phyloP scores from a whole-genome alignment of 2,113 vertebrate genomes.

The Acrocephalus arundinaceus region DNA sequence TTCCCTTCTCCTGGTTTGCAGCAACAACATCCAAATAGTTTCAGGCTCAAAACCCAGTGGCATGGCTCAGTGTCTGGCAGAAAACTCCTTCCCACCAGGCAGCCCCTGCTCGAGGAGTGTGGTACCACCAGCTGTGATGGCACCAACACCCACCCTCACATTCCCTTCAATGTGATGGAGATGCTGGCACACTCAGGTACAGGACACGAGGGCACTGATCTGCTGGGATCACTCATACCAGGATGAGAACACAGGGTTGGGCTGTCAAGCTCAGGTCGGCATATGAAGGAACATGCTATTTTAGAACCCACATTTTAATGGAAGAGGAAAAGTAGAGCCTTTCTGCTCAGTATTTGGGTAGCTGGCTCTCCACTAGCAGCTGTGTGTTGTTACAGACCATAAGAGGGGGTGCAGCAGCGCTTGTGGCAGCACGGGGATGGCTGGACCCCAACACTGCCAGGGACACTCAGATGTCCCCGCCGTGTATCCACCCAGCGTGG shows the following conservation, averaged over 20 bases:
- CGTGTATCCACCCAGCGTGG: rapidly evolving
- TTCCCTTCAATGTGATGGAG: neutral
- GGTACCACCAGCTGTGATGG: neutral
- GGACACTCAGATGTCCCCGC: rapidly evolving
- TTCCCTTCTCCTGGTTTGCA: neutral
- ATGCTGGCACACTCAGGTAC: rapidly evolving
- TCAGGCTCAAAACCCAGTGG: neutral
- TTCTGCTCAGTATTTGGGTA: neutral
- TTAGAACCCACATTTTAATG: neutral
- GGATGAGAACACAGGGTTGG: neutral
- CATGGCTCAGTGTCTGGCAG: rapidly evolving
- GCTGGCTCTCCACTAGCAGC: neutral
- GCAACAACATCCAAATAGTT: neutral
- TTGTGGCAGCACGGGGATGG: rapidly evolving
- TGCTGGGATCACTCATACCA: neutral
- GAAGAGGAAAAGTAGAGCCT: neutral
- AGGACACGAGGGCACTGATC: rapidly evolving
- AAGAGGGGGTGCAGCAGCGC: neutral
- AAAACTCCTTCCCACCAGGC: neutral
- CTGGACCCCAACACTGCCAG: too few species aligned
- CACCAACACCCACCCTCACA: neutral
- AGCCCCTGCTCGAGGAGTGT: neutral
- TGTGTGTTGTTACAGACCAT: rapidly evolving
- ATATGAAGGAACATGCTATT: neutral
- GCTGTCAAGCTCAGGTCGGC: neutral